A percentile compares a stretch with the other conserved stretches of the same genome.
Conservation (phyloP, 1,140 invertebrate species). For the Caenorhabditis inopinata region DNA sequence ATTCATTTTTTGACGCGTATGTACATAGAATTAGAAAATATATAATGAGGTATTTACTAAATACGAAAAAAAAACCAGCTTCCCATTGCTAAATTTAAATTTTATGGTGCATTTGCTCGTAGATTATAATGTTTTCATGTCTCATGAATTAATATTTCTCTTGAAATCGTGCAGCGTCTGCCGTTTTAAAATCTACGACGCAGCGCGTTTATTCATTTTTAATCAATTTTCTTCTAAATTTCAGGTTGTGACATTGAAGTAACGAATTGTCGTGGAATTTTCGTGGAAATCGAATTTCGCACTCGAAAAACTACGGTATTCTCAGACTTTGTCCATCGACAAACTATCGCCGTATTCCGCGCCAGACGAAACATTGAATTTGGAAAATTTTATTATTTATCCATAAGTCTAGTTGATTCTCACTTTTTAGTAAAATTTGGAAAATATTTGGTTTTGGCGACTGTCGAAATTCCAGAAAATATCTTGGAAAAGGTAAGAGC, state of each 20-base stretch:
- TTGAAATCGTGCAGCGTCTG: too few species aligned
- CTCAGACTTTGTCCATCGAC: neutral
- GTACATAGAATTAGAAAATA: neutral
- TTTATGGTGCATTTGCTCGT: too few species aligned
- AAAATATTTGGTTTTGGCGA: neutral
- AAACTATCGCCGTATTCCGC: neutral
- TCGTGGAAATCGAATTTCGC: neutral
- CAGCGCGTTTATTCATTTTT: too few species aligned
- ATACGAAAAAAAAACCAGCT: neutral
- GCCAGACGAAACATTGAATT: neutral
- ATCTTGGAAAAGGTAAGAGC: neutral
- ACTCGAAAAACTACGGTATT: neutral
- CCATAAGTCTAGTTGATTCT: neutral
- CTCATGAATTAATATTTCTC: too few species aligned
- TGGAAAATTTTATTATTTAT: neutral
- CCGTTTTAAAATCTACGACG: too few species aligned
- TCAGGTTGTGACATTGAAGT: neutral
- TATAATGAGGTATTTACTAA: too few species aligned
- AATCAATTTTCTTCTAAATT: too few species aligned
- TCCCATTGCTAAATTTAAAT: too few species aligned
- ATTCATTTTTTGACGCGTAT: too few species aligned
- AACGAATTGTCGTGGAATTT: neutral
- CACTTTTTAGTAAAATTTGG: neutral
- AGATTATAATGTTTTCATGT: too few species aligned
- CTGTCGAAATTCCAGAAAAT: neutral